Evolutionary conservation across 30 jellyfish, hydroid and myxozoan genomes (phyloP).

Genomic region (Nemopilema nomurai): DNA sequence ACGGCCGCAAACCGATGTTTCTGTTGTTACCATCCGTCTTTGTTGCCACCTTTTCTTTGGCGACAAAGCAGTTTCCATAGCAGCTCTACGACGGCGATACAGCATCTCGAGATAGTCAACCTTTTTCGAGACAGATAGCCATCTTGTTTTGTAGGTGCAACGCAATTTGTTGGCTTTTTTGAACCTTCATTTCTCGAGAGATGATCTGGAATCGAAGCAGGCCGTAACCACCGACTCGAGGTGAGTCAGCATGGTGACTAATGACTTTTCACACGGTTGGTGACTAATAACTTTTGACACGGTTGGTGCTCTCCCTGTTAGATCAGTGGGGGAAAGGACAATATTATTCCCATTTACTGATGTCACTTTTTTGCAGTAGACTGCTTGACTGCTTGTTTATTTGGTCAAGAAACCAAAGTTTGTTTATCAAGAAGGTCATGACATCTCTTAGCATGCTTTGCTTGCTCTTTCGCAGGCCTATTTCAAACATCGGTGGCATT

Average conservation of each 20-base stretch:
- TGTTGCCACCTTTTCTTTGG: neutral
- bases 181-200: conserved; percentile 1
- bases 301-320: no score
- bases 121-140: neutral
- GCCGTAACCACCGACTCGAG: neutral
- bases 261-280: neutral
- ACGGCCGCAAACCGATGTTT: neutral
- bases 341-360: no score
- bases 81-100: neutral
- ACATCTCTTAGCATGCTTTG: no score
- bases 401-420: no score
- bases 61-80: neutral
- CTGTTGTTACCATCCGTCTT: neutral
- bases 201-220: neutral
- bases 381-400: no score
- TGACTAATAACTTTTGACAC: no score
- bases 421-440: no score
- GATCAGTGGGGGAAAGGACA: no score
- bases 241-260: neutral
- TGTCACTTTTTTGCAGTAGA: no score
- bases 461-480: no score
- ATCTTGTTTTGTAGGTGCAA: conserved; percentile 7
- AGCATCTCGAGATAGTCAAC: no score
- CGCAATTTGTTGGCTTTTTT: conserved; percentile 30
- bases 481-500: neutral